phyloP scores from a whole-genome alignment of 2,797 vertebrate species.

The Bovichtus diacanthus region DNA sequence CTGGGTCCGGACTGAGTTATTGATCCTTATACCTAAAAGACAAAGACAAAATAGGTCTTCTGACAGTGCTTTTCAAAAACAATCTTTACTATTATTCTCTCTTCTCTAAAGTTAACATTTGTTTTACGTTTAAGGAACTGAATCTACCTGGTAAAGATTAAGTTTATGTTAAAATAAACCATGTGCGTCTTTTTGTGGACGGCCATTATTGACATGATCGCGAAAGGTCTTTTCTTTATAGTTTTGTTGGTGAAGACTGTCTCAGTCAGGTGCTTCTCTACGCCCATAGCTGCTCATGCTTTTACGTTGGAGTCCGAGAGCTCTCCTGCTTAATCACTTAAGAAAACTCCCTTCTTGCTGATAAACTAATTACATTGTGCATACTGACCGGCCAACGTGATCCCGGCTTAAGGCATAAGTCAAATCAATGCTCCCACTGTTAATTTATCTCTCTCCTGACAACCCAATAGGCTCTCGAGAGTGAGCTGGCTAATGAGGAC shows the following conservation, averaged over 20 bases:
- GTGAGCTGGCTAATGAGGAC: conserved; percentile 83
- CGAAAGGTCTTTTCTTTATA: too few species aligned
- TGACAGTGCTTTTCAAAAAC: not conserved
- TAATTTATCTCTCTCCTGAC: conserved; percentile 85
- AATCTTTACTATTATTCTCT: too few species aligned
- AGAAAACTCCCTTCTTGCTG: conserved; percentile 79
- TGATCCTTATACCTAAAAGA: not conserved
- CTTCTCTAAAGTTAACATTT: too few species aligned
- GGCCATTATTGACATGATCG: not conserved
- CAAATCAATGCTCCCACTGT: conserved; percentile 85
- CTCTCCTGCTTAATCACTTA: conserved; percentile 82
- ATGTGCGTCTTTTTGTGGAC: not conserved
- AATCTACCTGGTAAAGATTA: not conserved
- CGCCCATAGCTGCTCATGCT: conserved; percentile 31
- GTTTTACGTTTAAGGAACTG: not conserved
- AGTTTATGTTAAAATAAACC: not conserved
- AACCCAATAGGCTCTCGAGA: conserved; percentile 76
- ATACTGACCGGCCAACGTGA: conserved; percentile 81
- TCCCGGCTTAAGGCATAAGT: conserved; percentile 84
- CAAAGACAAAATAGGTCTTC: not conserved
- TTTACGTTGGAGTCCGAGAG: conserved; percentile 50
- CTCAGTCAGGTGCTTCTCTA: conserved; percentile 40
- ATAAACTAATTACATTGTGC: conserved; percentile 86
- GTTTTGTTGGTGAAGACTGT: conserved; percentile 2
- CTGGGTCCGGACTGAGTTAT: too few species aligned